phyloP scores from a whole-genome alignment of 2,113 vertebrate genomes.

The Psittacara wagleri region DNA sequence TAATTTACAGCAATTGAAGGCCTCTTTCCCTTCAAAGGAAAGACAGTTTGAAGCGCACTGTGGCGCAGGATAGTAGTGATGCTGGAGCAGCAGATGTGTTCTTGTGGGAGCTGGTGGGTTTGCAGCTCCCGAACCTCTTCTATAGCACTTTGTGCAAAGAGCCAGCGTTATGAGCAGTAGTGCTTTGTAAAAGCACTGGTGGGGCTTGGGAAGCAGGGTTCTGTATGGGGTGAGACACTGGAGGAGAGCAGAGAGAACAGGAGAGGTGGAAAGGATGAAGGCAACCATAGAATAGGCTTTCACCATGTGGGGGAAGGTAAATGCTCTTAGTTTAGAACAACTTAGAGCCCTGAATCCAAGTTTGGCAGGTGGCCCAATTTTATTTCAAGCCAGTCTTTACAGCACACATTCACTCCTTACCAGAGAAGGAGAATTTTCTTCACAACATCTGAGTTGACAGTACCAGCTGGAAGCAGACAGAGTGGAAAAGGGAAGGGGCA shows the following conservation, averaged over 20 bases:
- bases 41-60: neutral
- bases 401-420: neutral
- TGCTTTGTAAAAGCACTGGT: neutral
- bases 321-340: conserved; percentile 11
- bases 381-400: conserved; percentile 11
- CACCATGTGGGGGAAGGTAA: neutral
- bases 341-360: neutral
- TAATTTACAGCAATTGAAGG: neutral
- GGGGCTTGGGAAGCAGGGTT: neutral
- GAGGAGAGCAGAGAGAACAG: neutral
- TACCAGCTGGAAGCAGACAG: conserved; percentile 5
- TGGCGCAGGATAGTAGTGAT: neutral
- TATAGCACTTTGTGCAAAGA: neutral
- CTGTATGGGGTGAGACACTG: neutral
- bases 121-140: neutral
- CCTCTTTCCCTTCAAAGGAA: neutral
- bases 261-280: neutral
- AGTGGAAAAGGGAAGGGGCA: neutral
- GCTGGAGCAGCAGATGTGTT: neutral
- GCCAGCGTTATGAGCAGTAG: neutral
- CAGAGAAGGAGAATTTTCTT: conserved; percentile 22
- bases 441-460: neutral
- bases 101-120: neutral
- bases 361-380: conserved; percentile 15
- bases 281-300: neutral